phyloP scores from a whole-genome alignment of 2,888 invertebrate genomes.

The Argyra leucocephala region DNA sequence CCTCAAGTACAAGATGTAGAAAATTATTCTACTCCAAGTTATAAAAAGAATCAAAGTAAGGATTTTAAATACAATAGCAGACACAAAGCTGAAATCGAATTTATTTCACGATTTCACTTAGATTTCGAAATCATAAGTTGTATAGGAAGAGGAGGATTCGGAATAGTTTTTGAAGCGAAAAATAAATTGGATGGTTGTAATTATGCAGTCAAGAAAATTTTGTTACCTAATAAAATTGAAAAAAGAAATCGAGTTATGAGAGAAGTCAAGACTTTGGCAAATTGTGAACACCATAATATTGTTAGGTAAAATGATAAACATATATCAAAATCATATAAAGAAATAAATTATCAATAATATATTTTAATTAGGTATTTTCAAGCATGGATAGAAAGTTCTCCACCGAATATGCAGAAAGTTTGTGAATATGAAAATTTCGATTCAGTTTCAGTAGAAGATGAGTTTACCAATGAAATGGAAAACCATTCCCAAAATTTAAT shows the following conservation, averaged over 20 bases:
- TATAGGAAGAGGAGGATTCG: slow-evolving; percentile 87
- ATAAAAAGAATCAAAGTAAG: slow-evolving; percentile 23
- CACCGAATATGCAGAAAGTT: slow-evolving; percentile 75
- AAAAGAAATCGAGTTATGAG: slow-evolving; percentile 82
- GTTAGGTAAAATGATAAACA: slow-evolving; percentile 59
- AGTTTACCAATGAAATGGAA: slow-evolving; percentile 39
- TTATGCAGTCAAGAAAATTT: slow-evolving; percentile 92
- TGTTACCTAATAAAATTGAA: slow-evolving; percentile 70
- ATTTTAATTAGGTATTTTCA: slow-evolving; percentile 74
- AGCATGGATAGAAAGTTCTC: slow-evolving; percentile 92
- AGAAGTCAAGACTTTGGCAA: slow-evolving; percentile 90
- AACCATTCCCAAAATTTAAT: slow-evolving; percentile 28
- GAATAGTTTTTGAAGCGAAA: slow-evolving; percentile 88
- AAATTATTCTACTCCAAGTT: slow-evolving; percentile 32
- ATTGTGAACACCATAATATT: slow-evolving; percentile 88
- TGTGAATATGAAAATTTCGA: slow-evolving; percentile 51
- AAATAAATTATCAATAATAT: background rate
- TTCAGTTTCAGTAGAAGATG: slow-evolving; percentile 42
- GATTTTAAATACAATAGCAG: slow-evolving; percentile 23
- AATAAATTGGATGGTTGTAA: slow-evolving; percentile 89
- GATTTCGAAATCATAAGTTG: slow-evolving; percentile 78
- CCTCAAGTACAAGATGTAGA: slow-evolving; percentile 41
- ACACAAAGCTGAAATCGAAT: slow-evolving; percentile 23
- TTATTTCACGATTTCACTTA: slow-evolving; percentile 59
- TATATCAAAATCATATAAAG: too few species aligned